A percentile compares a stretch with the other conserved stretches of the same genome.
Evolutionary conservation across 2,888 invertebrate species (phyloP).

Genomic region (Dioctria linearis): DNA sequence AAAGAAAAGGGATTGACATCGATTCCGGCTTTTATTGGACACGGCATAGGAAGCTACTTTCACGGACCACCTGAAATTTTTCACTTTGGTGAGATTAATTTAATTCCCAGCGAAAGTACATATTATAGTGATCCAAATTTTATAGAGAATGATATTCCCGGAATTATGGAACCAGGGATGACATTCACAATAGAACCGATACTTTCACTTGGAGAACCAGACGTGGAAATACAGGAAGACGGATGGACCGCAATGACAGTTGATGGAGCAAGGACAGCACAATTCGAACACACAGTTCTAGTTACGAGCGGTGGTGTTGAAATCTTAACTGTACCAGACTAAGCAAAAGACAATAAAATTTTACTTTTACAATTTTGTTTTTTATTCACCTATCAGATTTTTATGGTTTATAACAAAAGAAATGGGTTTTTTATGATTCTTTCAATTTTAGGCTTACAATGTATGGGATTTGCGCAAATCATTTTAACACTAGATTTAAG

Average conservation of each 20-base stretch:
- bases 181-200: conserved; percentile 96
- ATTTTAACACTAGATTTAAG: background rate
- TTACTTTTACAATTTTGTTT: background rate
- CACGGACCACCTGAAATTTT: conserved; percentile 93
- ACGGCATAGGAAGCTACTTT: conserved; percentile 93
- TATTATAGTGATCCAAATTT: background rate
- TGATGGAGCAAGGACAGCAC: conserved; percentile 88
- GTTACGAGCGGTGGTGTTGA: conserved; percentile 85
- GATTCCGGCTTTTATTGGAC: conserved; percentile 88
- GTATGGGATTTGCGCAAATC: no score
- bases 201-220: conserved; percentile 80
- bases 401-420: background rate
- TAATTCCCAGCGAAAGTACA: background rate
- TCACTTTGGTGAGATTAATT: conserved; percentile 78
- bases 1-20: conserved; percentile 77
- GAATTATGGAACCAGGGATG: conserved; percentile 89
- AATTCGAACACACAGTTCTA: conserved; percentile 92
- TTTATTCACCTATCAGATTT: conserved; percentile 28
- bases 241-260: conserved; percentile 93
- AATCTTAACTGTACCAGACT: conserved; percentile 77
- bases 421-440: background rate
- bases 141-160: conserved; percentile 77
- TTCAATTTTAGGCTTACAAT: background rate
- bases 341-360: conserved; percentile 13
- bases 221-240: conserved; percentile 83